Conservation (phyloP, 2,888 invertebrate species). For the Hypomecis atomaria region DNA sequence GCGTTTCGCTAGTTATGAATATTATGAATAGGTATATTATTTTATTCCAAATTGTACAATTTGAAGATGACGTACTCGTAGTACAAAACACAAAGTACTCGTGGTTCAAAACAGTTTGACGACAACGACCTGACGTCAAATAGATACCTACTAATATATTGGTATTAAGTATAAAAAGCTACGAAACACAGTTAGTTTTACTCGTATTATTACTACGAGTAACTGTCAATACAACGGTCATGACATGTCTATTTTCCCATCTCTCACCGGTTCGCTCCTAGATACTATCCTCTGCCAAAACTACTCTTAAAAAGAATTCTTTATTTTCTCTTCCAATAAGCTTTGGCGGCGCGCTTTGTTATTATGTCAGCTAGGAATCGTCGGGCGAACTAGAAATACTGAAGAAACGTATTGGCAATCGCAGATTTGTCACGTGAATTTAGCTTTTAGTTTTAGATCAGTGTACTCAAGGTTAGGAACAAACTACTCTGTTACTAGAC, state of each 20-base stretch:
- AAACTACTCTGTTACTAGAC: constrained; percentile 29
- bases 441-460: constrained; percentile 31
- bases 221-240: neutral
- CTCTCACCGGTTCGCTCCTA: constrained; percentile 1
- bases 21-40: no score
- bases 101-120: no score
- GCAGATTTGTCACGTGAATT: constrained; percentile 42
- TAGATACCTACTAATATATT: no score
- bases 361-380: constrained; percentile 35
- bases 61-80: no score
- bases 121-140: no score
- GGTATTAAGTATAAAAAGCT: no score
- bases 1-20: no score
- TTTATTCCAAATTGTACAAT: no score
- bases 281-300: constrained; percentile 17
- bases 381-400: constrained; percentile 35
- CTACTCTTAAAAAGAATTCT: constrained; percentile 20
- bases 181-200: no score
- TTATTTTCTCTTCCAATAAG: constrained; percentile 27
- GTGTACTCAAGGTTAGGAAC: constrained; percentile 41
- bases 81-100: no score
- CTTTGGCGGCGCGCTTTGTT: constrained; percentile 29
- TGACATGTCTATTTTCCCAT: constrained; percentile 7
- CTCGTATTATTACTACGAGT: no score
- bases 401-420: constrained; percentile 43